Evolutionary conservation across 2,113 vertebrate genomes (phyloP).

Genomic region (Beaufortia kweichowensis): DNA sequence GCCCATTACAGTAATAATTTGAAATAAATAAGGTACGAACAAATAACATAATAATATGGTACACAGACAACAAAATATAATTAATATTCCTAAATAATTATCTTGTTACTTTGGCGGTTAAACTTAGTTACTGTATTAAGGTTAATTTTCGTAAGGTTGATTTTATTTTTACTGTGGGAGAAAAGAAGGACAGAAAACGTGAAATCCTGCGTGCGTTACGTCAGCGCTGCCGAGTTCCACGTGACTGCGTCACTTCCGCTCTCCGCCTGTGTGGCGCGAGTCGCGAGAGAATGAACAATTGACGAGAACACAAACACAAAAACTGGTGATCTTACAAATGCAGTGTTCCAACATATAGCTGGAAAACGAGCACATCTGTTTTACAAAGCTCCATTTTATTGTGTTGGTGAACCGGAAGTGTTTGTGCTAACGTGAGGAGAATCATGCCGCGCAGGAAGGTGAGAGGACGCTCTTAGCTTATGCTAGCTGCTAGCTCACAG

Average conservation of each 20-base stretch:
- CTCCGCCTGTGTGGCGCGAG: background rate
- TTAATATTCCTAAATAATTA: too few relatives aligned
- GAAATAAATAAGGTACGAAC: too few relatives aligned
- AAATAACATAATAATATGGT: too few relatives aligned
- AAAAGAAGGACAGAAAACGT: too few relatives aligned
- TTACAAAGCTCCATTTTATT: background rate
- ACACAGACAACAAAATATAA: too few relatives aligned
- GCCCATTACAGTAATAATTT: too few relatives aligned
- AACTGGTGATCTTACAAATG: background rate
- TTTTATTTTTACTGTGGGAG: too few relatives aligned
- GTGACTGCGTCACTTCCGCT: conserved; percentile 19
- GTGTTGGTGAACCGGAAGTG: background rate
- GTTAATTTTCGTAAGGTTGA: too few relatives aligned
- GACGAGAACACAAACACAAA: background rate
- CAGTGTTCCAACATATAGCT: background rate
- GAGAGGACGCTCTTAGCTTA: conserved; percentile 35
- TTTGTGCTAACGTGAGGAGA: background rate
- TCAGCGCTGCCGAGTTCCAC: background rate
- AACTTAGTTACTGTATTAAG: too few relatives aligned
- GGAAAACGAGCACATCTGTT: background rate
- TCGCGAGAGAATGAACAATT: background rate
- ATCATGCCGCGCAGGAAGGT: conserved; percentile 61
- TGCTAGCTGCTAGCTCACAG: conserved; percentile 17
- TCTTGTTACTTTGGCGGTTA: too few relatives aligned
- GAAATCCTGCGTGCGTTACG: too few relatives aligned